Evolutionary conservation across 2,113 vertebrate species (phyloP).

Genomic region (Pristiophorus japonicus): DNA sequence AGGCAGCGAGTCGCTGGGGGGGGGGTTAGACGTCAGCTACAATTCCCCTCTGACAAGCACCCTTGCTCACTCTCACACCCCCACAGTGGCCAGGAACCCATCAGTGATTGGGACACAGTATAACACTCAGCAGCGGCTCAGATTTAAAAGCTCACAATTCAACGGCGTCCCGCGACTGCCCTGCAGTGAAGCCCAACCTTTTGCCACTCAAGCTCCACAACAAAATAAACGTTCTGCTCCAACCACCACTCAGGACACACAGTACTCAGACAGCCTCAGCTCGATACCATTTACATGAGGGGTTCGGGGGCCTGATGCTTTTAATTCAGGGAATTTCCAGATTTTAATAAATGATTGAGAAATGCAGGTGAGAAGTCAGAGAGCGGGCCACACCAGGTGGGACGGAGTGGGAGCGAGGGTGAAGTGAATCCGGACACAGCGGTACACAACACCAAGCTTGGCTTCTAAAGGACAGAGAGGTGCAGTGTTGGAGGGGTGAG

Average conservation of each 20-base stretch:
- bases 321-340: too few species aligned
- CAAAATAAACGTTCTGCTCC: background rate
- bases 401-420: background rate
- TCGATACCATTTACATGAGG: too few species aligned
- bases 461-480: background rate
- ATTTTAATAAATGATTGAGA: background rate
- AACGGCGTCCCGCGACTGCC: background rate
- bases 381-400: background rate
- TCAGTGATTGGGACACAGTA: background rate
- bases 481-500: background rate
- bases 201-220: background rate
- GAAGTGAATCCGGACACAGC: background rate
- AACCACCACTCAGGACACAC: background rate
- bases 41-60: background rate
- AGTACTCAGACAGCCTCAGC: too few species aligned
- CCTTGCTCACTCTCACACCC: background rate
- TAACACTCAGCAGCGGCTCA: background rate
- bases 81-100: background rate
- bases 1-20: too few species aligned
- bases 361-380: background rate
- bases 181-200: background rate
- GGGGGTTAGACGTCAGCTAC: too few species aligned
- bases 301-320: background rate
- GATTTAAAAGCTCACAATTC: background rate
- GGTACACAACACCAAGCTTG: background rate